phyloP scores from a whole-genome alignment of 2,797 vertebrate species.

The Pyrocephalus nanus region DNA sequence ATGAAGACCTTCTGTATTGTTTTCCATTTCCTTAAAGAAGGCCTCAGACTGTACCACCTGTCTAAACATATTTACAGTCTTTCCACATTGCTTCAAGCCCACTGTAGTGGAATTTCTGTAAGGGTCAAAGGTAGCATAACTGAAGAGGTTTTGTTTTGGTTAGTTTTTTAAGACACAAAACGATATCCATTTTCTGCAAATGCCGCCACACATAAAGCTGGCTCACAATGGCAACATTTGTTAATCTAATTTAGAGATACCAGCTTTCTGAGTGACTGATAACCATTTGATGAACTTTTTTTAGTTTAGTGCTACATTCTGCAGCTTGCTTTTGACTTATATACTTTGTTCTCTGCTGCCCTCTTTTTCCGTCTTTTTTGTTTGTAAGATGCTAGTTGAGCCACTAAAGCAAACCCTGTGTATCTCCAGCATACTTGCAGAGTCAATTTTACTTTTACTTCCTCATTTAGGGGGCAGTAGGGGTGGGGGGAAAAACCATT shows the following conservation, averaged over 20 bases:
- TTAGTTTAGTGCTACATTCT: neutral
- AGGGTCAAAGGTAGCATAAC: conserved; percentile 46
- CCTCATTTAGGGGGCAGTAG: neutral
- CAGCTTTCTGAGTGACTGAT: neutral
- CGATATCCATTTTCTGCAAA: neutral
- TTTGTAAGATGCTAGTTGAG: neutral
- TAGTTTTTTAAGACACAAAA: neutral
- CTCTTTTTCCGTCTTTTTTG: neutral
- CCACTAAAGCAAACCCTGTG: neutral
- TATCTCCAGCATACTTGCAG: neutral
- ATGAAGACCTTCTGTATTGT: conserved; percentile 24
- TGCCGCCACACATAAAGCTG: neutral
- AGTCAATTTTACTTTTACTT: conserved; percentile 7
- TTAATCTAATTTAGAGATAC: neutral
- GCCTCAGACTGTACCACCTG: conserved; percentile 50
- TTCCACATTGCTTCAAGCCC: neutral
- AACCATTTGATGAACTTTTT: neutral
- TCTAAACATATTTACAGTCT: conserved; percentile 49
- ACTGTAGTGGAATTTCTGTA: conserved; percentile 1
- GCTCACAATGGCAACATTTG: neutral
- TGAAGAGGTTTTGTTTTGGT: neutral
- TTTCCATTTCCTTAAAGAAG: conserved; percentile 35
- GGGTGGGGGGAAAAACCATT: accelerated
- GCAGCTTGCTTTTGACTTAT: neutral
- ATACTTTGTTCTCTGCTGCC: neutral